A percentile compares a stretch with the other conserved stretches of the same genome.
phyloP scores from a whole-genome alignment of 30 jellyfish, hydroid and myxozoan genomes.

The Pelagia noctiluca region DNA sequence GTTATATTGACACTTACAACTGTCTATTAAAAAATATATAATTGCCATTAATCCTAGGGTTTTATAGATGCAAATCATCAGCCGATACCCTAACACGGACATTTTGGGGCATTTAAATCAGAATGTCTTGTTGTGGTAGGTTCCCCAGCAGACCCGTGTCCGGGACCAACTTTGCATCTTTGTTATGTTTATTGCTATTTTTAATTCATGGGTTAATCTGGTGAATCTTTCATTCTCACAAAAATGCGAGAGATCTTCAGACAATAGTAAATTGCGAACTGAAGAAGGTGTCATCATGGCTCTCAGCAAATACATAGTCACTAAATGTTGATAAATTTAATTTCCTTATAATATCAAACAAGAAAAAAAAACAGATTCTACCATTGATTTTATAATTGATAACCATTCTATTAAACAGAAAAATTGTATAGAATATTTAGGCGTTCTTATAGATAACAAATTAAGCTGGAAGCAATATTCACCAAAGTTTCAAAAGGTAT shows the following conservation, averaged over 20 bases:
- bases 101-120: too few species aligned
- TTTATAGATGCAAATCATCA: too few species aligned
- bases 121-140: too few species aligned
- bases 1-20: too few species aligned
- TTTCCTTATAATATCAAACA: not conserved
- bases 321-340: constrained; percentile 38
- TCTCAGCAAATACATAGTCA: constrained; percentile 14
- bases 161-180: too few species aligned
- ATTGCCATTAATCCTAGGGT: too few species aligned
- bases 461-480: constrained; percentile 4
- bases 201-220: too few species aligned
- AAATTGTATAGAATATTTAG: constrained; percentile 28
- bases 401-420: not conserved
- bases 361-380: not conserved
- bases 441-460: constrained; percentile 17
- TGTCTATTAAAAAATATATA: too few species aligned
- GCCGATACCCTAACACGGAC: too few species aligned
- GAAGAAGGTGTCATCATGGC: constrained; percentile 14
- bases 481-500: constrained; percentile 16
- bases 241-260: constrained; percentile 4
- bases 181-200: too few species aligned
- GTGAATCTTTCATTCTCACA: constrained; percentile 24
- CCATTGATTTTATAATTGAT: not conserved
- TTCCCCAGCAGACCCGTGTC: too few species aligned
- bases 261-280: constrained; percentile 15